Percentiles rank a stretch among this genome's conserved stretches.
phyloP scores from a whole-genome alignment of 1,140 invertebrate species.

The Neotoxoptera formosana region DNA sequence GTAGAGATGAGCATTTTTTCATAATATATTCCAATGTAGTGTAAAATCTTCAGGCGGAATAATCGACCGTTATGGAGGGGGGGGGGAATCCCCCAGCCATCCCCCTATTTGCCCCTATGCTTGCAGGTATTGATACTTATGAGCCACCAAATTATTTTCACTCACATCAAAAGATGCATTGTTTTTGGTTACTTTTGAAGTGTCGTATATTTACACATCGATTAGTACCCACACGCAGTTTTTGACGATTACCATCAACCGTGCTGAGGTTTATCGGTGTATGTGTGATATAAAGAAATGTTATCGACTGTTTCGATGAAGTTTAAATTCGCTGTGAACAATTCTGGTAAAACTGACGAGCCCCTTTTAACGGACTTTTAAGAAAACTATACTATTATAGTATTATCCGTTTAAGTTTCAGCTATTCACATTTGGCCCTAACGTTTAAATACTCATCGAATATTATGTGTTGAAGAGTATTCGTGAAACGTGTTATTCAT shows the following conservation, averaged over 20 bases:
- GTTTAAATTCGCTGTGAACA: background rate
- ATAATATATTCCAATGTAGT: too few relatives aligned
- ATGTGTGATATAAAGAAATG: too few relatives aligned
- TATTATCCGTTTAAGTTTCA: background rate
- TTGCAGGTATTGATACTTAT: background rate
- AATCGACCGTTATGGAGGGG: too few relatives aligned
- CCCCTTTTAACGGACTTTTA: background rate
- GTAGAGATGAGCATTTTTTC: too few relatives aligned
- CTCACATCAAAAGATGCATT: background rate
- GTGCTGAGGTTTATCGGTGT: background rate
- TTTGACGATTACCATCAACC: background rate
- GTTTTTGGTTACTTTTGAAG: background rate
- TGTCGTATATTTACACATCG: background rate
- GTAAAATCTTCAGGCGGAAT: too few relatives aligned
- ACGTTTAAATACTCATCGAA: background rate
- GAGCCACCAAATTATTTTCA: background rate
- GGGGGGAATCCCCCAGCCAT: too few relatives aligned
- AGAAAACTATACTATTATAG: background rate
- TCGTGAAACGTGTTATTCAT: background rate
- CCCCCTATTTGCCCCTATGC: too few relatives aligned
- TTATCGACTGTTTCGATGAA: background rate
- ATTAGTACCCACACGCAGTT: background rate
- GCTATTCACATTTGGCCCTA: too few relatives aligned
- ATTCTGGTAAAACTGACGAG: background rate
- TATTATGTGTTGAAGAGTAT: background rate